Conservation (phyloP, 2,113 vertebrate genomes). For the Cettia cetti region DNA sequence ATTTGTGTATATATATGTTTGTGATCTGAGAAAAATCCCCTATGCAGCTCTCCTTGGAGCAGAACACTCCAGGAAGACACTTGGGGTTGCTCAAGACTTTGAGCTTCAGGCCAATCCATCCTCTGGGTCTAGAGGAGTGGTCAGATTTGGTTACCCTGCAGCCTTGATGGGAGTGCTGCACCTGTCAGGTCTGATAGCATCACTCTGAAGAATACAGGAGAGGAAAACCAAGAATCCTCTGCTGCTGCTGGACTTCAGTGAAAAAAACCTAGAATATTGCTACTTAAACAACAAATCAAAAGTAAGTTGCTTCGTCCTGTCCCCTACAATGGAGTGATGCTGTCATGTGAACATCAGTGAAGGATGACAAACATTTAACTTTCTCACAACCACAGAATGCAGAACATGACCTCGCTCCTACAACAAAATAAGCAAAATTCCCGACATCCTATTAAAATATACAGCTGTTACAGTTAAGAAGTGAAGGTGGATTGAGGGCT, state of each 20-base stretch:
- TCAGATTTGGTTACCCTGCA: neutral
- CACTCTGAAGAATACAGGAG: neutral
- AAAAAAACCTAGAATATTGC: neutral
- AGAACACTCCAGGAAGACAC: neutral
- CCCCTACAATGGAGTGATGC: neutral
- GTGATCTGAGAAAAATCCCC: neutral
- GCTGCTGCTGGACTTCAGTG: rapidly evolving
- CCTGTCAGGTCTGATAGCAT: neutral
- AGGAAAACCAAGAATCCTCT: neutral
- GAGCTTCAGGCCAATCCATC: neutral
- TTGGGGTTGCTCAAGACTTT: neutral
- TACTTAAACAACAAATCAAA: neutral
- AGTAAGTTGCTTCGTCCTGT: neutral
- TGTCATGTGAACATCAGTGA: neutral
- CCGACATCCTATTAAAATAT: neutral
- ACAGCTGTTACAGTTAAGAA: neutral
- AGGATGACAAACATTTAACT: neutral
- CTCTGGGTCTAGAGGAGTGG: neutral
- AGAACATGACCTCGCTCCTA: neutral
- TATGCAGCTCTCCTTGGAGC: neutral
- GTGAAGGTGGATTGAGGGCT: neutral
- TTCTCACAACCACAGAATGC: neutral
- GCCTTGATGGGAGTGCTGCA: neutral
- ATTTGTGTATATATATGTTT: neutral
- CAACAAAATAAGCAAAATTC: neutral